These are phyloP conservation scores for Iphiclides podalirius DNA, from an alignment of 2,888 invertebrate genomes.

Conservation along the genomic window DNA sequence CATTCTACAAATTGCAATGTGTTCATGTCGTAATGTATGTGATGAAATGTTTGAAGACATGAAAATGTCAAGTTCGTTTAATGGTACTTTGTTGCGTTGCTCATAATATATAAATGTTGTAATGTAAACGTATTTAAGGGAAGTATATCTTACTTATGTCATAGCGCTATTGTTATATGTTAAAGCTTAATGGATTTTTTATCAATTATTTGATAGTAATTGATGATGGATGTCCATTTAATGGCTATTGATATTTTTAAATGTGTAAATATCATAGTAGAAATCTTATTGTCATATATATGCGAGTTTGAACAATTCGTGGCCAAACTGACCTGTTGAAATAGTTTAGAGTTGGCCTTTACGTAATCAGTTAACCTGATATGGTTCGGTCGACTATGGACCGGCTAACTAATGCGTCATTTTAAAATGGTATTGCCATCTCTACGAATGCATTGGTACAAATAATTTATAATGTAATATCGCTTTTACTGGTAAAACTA, in stretches of 20 bases:
- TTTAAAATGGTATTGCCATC: conserved; percentile 1
- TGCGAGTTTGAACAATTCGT: neutral
- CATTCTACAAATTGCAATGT: neutral
- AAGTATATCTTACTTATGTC: neutral
- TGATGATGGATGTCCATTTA: too few relatives aligned
- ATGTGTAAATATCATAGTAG: too few relatives aligned
- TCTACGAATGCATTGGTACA: too few relatives aligned
- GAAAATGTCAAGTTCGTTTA: neutral
- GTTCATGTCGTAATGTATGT: neutral
- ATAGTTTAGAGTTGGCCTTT: conserved; percentile 6
- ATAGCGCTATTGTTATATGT: neutral
- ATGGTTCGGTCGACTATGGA: neutral
- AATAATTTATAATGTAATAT: too few relatives aligned
- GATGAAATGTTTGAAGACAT: neutral
- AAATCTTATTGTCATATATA: too few relatives aligned
- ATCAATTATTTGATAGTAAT: too few relatives aligned
- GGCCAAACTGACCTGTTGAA: conserved; percentile 12
- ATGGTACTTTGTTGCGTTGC: neutral
- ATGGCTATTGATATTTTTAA: too few relatives aligned
- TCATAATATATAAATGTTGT: neutral
- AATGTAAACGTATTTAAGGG: neutral
- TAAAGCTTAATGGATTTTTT: neutral
- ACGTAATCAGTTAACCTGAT: conserved; percentile 12
- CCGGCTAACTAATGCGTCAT: neutral
- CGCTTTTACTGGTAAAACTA: too few relatives aligned